Conservation (phyloP, 2,888 invertebrate genomes). For the Sialis lutaria region DNA sequence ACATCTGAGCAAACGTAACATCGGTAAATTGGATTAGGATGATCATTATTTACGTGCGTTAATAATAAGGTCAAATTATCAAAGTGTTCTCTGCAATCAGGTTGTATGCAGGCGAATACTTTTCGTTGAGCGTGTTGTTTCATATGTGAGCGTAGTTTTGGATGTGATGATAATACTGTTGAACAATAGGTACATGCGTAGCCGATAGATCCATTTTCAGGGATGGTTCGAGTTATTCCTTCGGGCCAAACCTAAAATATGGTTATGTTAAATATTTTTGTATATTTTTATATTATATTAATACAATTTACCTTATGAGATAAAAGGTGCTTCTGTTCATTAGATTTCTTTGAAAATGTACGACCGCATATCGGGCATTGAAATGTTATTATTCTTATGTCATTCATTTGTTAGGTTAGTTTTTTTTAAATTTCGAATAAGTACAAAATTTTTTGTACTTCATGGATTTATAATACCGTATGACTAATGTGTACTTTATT, state of each 20-base stretch:
- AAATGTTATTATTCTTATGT: too few relatives aligned
- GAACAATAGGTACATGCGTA: conserved; percentile 23
- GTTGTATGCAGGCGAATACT: conserved; percentile 47
- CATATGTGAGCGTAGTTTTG: conserved; percentile 21
- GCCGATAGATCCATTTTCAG: conserved; percentile 23
- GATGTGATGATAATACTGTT: conserved; percentile 10
- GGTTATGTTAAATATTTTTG: too few relatives aligned
- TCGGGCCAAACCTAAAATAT: conserved; percentile 30
- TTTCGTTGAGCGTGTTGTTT: conserved; percentile 25
- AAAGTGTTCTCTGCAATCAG: conserved; percentile 39
- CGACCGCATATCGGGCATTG: too few relatives aligned
- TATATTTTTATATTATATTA: too few relatives aligned
- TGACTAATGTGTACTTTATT: too few relatives aligned
- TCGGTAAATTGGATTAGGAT: conserved; percentile 35
- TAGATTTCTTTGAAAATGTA: too few relatives aligned
- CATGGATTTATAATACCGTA: too few relatives aligned
- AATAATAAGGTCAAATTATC: conserved; percentile 40
- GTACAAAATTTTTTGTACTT: too few relatives aligned
- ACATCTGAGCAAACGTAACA: conserved; percentile 42
- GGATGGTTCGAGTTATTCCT: conserved; percentile 32
- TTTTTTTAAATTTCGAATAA: too few relatives aligned
- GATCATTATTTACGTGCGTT: conserved; percentile 36
- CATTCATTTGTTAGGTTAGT: too few relatives aligned
- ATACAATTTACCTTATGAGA: too few relatives aligned
- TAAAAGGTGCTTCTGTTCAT: too few relatives aligned